Conservation (phyloP, 2,113 vertebrate genomes). For the Sula dactylatra region DNA sequence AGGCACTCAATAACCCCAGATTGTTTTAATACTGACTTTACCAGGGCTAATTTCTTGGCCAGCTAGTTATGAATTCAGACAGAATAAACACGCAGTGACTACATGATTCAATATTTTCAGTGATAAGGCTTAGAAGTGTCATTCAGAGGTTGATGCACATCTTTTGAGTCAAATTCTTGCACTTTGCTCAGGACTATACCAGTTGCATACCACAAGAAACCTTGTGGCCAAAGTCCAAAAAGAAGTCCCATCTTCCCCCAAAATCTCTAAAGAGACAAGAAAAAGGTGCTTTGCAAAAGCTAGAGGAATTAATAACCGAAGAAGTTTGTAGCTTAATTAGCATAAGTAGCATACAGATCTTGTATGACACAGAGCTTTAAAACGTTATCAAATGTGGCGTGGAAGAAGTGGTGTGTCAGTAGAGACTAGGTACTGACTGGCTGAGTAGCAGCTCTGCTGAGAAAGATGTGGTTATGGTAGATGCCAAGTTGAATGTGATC, state of each 20-base stretch:
- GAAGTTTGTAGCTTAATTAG: not conserved
- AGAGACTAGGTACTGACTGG: not conserved
- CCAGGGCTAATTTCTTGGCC: not conserved
- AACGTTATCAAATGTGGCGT: not conserved
- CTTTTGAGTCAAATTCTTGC: not conserved
- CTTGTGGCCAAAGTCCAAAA: not conserved
- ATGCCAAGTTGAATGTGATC: not conserved
- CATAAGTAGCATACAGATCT: not conserved
- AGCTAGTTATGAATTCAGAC: not conserved
- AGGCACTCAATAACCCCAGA: not conserved
- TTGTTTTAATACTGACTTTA: not conserved
- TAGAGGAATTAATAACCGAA: not conserved
- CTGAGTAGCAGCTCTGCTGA: not conserved
- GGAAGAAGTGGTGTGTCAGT: not conserved
- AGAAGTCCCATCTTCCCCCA: not conserved
- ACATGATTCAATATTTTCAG: not conserved
- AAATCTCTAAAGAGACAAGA: not conserved
- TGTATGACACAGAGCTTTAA: not conserved
- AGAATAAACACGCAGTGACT: not conserved
- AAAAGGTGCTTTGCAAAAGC: not conserved
- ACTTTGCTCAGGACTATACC: not conserved
- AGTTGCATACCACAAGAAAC: not conserved
- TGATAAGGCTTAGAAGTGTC: not conserved
- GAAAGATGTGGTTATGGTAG: rapidly evolving
- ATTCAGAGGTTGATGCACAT: not conserved